phyloP scores from a whole-genome alignment of 2,888 invertebrate genomes.

The Chymomyza procnemis region DNA sequence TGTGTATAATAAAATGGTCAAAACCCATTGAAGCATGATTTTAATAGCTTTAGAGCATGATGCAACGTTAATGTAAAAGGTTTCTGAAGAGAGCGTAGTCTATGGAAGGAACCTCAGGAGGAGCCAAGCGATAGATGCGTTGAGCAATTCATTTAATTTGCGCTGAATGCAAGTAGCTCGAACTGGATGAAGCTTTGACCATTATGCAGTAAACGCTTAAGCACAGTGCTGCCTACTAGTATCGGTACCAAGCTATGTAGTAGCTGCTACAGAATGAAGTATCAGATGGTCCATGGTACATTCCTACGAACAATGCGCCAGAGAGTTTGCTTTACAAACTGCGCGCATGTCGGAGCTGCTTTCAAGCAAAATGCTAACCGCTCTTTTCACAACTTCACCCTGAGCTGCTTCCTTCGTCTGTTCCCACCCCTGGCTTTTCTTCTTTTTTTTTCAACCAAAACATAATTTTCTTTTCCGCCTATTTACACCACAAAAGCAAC shows the following conservation, averaged over 20 bases:
- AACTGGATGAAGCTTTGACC: background rate
- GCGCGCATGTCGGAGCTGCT: background rate
- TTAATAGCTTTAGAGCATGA: conserved; percentile 49
- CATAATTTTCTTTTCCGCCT: conserved; percentile 73
- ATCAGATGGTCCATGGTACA: conserved; percentile 24
- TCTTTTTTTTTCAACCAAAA: conserved; percentile 43
- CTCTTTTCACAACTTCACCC: background rate
- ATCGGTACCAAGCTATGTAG: background rate
- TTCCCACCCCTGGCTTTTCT: too few species aligned
- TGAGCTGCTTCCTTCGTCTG: background rate
- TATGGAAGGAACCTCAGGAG: background rate
- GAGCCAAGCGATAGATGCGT: background rate
- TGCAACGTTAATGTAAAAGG: background rate
- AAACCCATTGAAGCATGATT: conserved; percentile 67
- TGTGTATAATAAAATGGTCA: conserved; percentile 50
- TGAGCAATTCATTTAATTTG: conserved; percentile 72
- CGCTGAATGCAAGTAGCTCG: conserved; percentile 42
- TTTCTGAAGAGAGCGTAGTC: background rate
- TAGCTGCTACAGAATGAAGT: conserved; percentile 22
- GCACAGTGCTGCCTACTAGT: conserved; percentile 19
- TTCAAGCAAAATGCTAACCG: background rate
- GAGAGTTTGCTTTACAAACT: conserved; percentile 8
- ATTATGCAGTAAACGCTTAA: background rate
- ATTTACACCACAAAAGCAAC: conserved; percentile 60
- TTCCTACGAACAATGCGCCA: conserved; percentile 38